These are phyloP conservation scores for Amphiprion ocellaris DNA, from an alignment of 2,113 vertebrate genomes.

Conservation along the genomic window DNA sequence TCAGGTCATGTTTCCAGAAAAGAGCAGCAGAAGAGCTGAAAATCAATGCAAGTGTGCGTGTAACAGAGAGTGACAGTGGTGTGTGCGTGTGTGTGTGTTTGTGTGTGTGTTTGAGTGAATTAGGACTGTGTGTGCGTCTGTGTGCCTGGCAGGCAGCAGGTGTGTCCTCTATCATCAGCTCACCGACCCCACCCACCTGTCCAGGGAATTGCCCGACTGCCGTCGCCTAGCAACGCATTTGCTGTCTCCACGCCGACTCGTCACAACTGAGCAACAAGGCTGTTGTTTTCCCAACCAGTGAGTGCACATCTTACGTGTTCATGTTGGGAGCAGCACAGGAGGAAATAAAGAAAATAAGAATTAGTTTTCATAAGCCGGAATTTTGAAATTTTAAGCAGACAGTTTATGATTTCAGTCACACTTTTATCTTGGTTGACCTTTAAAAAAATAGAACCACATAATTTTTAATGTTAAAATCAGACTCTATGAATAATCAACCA, in stretches of 20 bases:
- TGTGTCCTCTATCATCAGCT: conserved; percentile 64
- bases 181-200: conserved; percentile 66
- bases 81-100: conserved; percentile 3
- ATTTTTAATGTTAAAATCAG: background rate
- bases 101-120: background rate
- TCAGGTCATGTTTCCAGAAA: conserved; percentile 43
- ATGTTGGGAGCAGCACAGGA: conserved; percentile 15
- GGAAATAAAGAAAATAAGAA: background rate
- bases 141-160: conserved; percentile 56
- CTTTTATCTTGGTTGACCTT: background rate
- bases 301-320: conserved; percentile 10
- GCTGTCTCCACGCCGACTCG: conserved; percentile 48
- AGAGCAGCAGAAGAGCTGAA: conserved; percentile 47
- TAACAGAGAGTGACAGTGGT: conserved; percentile 19
- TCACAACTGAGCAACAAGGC: conserved; percentile 42
- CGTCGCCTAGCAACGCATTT: conserved; percentile 69
- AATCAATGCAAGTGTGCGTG: conserved; percentile 38
- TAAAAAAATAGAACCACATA: background rate
- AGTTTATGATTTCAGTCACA: conserved; percentile 1
- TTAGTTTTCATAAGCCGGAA: background rate
- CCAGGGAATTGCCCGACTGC: conserved; percentile 64
- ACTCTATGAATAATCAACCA: conserved; percentile 15
- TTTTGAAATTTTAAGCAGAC: background rate
- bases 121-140: conserved; percentile 2
- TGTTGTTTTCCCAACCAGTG: conserved; percentile 54